Base-by-base conservation (phyloP, 2,797 vertebrate genomes). In the Perdix hodgsoniae region DNA sequence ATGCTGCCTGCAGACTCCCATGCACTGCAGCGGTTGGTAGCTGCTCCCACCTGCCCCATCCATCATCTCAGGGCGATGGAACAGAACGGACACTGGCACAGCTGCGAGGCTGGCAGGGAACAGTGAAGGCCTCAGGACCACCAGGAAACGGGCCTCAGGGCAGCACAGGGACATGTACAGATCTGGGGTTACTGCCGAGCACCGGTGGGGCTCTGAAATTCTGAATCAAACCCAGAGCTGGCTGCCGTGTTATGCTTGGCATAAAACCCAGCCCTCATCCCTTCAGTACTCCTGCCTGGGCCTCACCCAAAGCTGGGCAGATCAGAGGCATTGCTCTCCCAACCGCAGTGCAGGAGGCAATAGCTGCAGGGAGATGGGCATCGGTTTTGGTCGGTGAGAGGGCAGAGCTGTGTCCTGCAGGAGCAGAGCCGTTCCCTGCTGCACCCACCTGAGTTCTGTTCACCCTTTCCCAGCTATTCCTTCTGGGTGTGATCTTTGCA, bases 241-340 rank as follows among this genome's bases (percentile, higher is more conserved):
- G 2, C 31, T 67, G 81, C 60, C 26, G 27, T 16, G 0, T 15
- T 2, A 9, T 14, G 56, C 66, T 69, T 29, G 44, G 47, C 22
- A 12, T 18, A 54, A n/a, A 49, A 79, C 82, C 80, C 71, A 37
- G 74, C 45, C 71, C 74, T 70, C 42, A n/a, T 73, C 56, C 77
- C 69, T 56, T 8, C 19, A 0, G 39, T 9, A 1, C 31, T 92
- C 57, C 92, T 29, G 54, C 75, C 21, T 71, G 75, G 78, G 76
- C 65, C 86, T 14, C 90, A 40, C 54, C 75, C 93, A 61, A 21
- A 39, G 18, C 0, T n/a, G 44, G 26, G 69, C 37, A 89, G 92
- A 92, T 85, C 81, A 92, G 81, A 92, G 33, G 56, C 50, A 26
- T 85, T 92, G 52, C 71, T 83, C 31, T 47, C 61, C 83, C 85